Conservation (phyloP, 2,888 invertebrate species). For the Spisula solida region DNA sequence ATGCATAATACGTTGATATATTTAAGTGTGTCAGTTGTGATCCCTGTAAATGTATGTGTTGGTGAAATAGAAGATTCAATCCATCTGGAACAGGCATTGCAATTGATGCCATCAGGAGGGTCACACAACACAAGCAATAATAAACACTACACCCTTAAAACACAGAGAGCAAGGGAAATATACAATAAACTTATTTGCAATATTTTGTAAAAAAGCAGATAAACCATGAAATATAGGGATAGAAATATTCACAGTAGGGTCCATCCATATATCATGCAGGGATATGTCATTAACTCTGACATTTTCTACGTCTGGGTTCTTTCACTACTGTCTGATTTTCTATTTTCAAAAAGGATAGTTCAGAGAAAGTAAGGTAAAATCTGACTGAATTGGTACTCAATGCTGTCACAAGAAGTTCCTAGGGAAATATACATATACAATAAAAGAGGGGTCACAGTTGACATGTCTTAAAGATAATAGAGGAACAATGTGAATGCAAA, state of each 20-base stretch:
- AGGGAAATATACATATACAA: too few relatives aligned
- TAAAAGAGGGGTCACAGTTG: background rate
- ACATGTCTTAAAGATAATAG: background rate
- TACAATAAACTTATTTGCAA: background rate
- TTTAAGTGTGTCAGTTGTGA: background rate
- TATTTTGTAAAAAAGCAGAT: constrained; percentile 15
- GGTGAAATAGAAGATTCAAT: background rate
- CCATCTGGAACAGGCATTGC: background rate
- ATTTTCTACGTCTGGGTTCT: background rate
- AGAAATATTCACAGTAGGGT: constrained; percentile 8
- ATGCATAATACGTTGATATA: background rate
- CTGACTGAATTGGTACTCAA: constrained; percentile 17
- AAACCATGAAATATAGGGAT: constrained; percentile 1
- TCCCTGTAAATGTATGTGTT: background rate
- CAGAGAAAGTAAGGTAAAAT: constrained; percentile 20
- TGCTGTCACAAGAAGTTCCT: too few relatives aligned
- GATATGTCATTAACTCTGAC: background rate
- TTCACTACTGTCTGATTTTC: background rate
- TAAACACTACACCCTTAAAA: constrained; percentile 10
- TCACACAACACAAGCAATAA: background rate
- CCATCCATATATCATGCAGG: constrained; percentile 26
- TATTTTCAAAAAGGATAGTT: background rate
- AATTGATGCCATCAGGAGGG: background rate
- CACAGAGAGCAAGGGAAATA: background rate
- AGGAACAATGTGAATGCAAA: background rate